These are phyloP conservation scores for Notodonta ziczac DNA, from an alignment of 2,888 invertebrate genomes.

Conservation along the genomic window DNA sequence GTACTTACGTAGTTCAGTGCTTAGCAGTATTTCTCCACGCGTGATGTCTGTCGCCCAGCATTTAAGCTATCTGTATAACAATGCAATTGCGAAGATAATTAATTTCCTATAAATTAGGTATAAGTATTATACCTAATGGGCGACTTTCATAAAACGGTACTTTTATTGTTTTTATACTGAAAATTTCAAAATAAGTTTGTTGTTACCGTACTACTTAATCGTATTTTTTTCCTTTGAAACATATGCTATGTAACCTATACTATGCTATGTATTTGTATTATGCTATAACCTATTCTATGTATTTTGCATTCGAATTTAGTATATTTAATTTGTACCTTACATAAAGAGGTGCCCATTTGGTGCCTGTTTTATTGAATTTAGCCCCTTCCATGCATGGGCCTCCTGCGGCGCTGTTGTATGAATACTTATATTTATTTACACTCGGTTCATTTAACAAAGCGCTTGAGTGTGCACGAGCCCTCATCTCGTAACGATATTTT, in stretches of 20 bases:
- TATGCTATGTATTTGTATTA: no score
- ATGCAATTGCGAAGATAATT: no score
- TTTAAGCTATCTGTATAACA: no score
- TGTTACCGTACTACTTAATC: no score
- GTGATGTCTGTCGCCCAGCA: no score
- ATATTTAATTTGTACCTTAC: slow-evolving; percentile 20
- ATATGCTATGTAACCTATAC: slow-evolving; percentile 8
- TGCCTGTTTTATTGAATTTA: slow-evolving; percentile 68
- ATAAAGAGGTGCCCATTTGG: slow-evolving; percentile 49
- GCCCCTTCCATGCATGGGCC: slow-evolving; percentile 62
- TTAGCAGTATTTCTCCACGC: not conserved
- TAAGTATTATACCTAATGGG: no score
- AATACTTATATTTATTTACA: slow-evolving; percentile 83
- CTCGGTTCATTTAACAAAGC: slow-evolving; percentile 80
- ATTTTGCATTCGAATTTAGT: slow-evolving; percentile 4
- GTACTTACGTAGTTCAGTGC: not conserved
- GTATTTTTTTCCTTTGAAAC: not conserved
- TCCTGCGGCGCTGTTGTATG: slow-evolving; percentile 72
- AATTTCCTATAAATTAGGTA: no score
- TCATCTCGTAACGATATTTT: slow-evolving; percentile 56
- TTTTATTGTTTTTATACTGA: no score
- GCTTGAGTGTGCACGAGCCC: slow-evolving; percentile 68
- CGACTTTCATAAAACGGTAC: no score
- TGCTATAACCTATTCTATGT: not conserved
- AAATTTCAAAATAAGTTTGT: no score